Base-by-base conservation (phyloP, 2,797 vertebrate genomes). In the Aselliscus stoliczkanus region DNA sequence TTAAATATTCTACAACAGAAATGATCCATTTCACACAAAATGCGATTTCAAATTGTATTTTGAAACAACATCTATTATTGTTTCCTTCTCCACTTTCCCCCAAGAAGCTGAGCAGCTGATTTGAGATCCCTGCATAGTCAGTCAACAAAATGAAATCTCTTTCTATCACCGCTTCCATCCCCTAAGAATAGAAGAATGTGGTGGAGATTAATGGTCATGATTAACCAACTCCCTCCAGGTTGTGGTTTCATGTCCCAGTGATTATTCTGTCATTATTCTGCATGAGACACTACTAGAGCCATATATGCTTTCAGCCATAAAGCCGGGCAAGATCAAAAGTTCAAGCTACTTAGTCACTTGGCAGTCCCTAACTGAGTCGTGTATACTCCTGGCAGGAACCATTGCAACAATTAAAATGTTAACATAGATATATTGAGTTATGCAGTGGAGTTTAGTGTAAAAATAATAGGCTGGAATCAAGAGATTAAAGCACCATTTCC, bases 161-260 rank as follows among this genome's bases (percentile, higher is more conserved):
- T 98, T 96, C 88, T 97, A 62, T 97, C 96, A 97, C 17, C 88
- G 42, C 25, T 94, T 83, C 72, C 67, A 64, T 96, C 50, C 92
- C 94, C 31, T 93, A 94, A 90, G 73, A 70, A 87, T 34, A 54
- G 72, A 96, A 76, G 67, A 97, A 97, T 79, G 94, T 98, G 92
- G 90, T 97, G 72, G 47, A 99, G 99, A 99, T 99, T 99, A 99
- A 99, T 99, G 98, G 97, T 98, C 98, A 97, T 98, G 98, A 99
- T 99, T 99, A 99, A n/a, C n/a, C n/a, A n/a, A 98, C 98, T 98
- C 96, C 98, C 98, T 98, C 96, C 98, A 99, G 98, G 98, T 98
- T 99, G 98, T 98, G 98, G 97, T 98, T 99, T 99, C 98, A 98
- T 98, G 98, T 98, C 98, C 98, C 97, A 98, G 96, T 98, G 98